phyloP scores from a whole-genome alignment of 2,888 invertebrate genomes.

The Mimas tiliae region DNA sequence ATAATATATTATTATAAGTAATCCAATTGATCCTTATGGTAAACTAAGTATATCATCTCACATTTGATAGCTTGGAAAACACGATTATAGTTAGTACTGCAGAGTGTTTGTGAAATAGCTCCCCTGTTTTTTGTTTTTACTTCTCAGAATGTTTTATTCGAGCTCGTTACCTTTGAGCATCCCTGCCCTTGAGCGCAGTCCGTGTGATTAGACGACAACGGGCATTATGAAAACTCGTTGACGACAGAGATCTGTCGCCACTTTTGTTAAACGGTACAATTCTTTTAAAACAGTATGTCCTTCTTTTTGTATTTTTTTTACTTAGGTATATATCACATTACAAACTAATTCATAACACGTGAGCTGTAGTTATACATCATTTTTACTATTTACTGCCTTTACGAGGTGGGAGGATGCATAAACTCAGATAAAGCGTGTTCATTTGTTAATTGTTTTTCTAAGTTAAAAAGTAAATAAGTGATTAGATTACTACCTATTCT shows the following conservation, averaged over 20 bases:
- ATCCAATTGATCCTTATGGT: too few relatives aligned
- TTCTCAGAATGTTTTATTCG: neutral
- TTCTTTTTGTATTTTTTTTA: neutral
- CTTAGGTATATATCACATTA: neutral
- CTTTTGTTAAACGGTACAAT: constrained; percentile 2
- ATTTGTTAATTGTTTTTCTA: constrained; percentile 19
- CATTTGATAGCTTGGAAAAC: too few relatives aligned
- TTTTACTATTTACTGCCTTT: neutral
- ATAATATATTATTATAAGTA: too few relatives aligned
- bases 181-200: neutral
- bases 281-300: neutral
- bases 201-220: constrained; percentile 6
- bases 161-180: constrained; percentile 12
- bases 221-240: constrained; percentile 16
- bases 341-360: neutral
- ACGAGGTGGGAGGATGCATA: constrained; percentile 7
- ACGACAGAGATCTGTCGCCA: constrained; percentile 23
- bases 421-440: constrained; percentile 4
- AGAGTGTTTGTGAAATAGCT: neutral
- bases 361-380: neutral
- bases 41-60: too few relatives aligned
- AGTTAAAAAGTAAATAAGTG: constrained; percentile 6
- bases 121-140: neutral
- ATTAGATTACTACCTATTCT: neutral
- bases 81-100: neutral